Base-by-base conservation (phyloP, 1,140 invertebrate species). In the Caenorhabditis latens region DNA sequence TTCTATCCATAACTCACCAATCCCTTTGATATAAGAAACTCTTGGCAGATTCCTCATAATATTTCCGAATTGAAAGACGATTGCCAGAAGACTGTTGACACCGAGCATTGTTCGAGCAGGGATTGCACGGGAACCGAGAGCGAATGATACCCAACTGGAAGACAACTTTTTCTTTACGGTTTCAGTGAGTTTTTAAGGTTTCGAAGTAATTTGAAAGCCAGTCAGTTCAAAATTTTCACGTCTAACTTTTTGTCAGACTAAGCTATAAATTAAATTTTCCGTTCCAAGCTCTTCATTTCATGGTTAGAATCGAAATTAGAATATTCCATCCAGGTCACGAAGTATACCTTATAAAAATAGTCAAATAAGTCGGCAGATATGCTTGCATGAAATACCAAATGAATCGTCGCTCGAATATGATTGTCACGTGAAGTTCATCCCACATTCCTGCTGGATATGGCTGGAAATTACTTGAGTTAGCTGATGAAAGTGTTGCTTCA, bases 361-460 rank as follows among this genome's bases (percentile, higher is more conserved):
- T 92, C 14, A 92, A 83, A 86, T 92, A 90, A 19, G 91, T 91
- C n/a, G 92, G 92, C 21, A 93, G 86, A 85, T 92, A 92, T 24
- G 91, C 91, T 86, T 92, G 91, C 90, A 92, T 89, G 55, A 92
- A 91, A 75, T 93, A 92, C 89, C 90, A 92, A 67, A 90, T 86
- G 48, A 65, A 90, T 7, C 91, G 67, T 43, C 91, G 46, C 67
- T 91, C 90, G 71, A 92, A 92, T 32, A 90, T 88, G 16, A 93
- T 63, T 84, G 84, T 86, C 11, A 92, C 88, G 84, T 92, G 92
- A 7, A 92, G 83, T 84, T 92, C 92, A 83, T 92, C 92, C 90
- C 90, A 91, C 86, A 89, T 90, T 61, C 91, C 91, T 3, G 92
- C 92, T 43, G 91, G 91, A 87, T 92, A 92, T 11, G 87, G 88